phyloP scores from a whole-genome alignment of 2,888 invertebrate genomes.

The Lepidocyrtinus sp. region DNA sequence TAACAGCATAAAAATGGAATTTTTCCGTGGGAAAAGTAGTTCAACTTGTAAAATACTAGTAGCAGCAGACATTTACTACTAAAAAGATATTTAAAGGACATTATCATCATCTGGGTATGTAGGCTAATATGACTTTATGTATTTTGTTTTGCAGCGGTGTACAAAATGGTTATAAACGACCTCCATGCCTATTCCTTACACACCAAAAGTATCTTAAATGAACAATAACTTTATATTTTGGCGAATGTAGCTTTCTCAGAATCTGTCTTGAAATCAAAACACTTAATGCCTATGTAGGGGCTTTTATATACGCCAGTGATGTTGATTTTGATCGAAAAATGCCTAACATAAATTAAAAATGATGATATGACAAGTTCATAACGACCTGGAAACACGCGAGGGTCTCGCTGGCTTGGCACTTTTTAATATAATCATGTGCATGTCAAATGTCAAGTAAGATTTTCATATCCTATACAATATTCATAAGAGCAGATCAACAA shows the following conservation, averaged over 20 bases:
- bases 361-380: not conserved
- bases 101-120: slow-evolving; percentile 24
- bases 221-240: no score
- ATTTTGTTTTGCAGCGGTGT: not conserved
- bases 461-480: no score
- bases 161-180: no score
- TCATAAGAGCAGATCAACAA: not conserved
- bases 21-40: slow-evolving; percentile 1
- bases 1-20: not conserved
- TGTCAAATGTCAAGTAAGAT: not conserved
- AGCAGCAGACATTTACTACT: not conserved
- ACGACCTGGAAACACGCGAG: not conserved
- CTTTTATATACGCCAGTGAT: not conserved
- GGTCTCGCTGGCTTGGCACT: no score
- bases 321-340: no score
- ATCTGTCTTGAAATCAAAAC: no score
- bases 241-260: no score
- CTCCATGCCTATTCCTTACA: not conserved
- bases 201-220: no score
- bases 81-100: slow-evolving; percentile 26
- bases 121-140: slow-evolving; percentile 30
- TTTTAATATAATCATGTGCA: not conserved
- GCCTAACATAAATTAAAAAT: not conserved
- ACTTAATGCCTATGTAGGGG: no score
- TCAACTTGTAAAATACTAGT: slow-evolving; percentile 16